Conservation (phyloP, 2,888 invertebrate species). For the Iselma pallidipennis region DNA sequence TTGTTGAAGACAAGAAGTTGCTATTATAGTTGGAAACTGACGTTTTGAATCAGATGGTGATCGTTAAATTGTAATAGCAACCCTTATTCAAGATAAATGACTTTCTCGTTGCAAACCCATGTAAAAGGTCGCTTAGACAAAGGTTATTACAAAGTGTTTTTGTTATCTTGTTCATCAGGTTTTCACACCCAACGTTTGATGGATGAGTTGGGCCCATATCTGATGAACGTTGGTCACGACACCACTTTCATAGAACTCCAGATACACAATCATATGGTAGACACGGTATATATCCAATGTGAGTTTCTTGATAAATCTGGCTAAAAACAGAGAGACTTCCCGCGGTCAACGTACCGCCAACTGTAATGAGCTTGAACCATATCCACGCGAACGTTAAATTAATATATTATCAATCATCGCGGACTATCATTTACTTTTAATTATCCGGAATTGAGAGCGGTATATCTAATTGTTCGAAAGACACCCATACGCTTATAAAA, state of each 20-base stretch:
- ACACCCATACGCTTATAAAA: no score
- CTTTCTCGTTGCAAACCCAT: conserved; percentile 54
- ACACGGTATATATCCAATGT: conserved; percentile 27
- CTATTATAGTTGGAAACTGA: conserved; percentile 31
- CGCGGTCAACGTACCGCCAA: conserved; percentile 13
- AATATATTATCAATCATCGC: conserved; percentile 15
- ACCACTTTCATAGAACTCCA: conserved; percentile 48
- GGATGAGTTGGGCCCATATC: conserved; percentile 54
- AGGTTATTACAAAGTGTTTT: conserved; percentile 56
- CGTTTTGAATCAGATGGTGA: conserved; percentile 46
- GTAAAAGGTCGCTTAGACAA: conserved; percentile 55
- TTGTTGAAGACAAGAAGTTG: not conserved
- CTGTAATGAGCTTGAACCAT: conserved; percentile 12
- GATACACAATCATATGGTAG: conserved; percentile 43
- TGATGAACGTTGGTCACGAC: conserved; percentile 56
- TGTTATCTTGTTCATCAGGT: conserved; percentile 55
- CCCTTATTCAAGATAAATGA: conserved; percentile 55
- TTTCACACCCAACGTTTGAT: conserved; percentile 56
- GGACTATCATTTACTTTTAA: conserved; percentile 1
- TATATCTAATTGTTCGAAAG: not conserved
- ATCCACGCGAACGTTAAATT: conserved; percentile 16
- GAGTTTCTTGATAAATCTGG: conserved; percentile 21
- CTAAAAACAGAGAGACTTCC: conserved; percentile 9
- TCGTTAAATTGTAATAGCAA: conserved; percentile 51
- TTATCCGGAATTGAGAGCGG: not conserved